Percentiles rank a stretch among this genome's conserved stretches.
Evolutionary conservation across 2,113 vertebrate genomes (phyloP).

Genomic region (Scomber colias): DNA sequence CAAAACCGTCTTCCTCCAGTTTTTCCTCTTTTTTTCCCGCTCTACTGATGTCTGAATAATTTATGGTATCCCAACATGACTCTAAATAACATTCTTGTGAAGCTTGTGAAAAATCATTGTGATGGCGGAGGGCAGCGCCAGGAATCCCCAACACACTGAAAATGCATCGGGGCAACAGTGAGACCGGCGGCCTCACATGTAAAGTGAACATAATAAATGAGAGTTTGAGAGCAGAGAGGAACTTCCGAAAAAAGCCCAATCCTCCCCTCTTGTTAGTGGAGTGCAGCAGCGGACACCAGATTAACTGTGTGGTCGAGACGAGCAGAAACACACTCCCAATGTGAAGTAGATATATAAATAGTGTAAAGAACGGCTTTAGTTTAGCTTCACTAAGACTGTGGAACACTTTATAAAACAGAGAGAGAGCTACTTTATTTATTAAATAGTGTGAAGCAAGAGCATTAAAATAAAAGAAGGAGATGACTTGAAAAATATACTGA

Average conservation of each 20-base stretch:
- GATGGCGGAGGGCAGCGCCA: conserved; percentile 52
- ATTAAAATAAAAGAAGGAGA: not conserved
- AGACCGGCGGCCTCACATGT: conserved; percentile 29
- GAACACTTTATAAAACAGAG: not conserved
- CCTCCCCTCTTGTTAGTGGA: conserved; percentile 57
- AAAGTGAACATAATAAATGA: conserved; percentile 71
- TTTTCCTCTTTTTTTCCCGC: not conserved
- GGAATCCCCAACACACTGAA: conserved; percentile 58
- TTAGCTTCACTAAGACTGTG: not conserved
- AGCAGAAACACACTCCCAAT: conserved; percentile 9
- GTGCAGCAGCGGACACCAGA: conserved; percentile 44
- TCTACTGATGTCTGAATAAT: conserved; percentile 45
- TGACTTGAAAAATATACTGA: too few relatives aligned
- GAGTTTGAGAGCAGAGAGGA: conserved; percentile 58
- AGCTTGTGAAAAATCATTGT: conserved; percentile 60
- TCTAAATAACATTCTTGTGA: conserved; percentile 49
- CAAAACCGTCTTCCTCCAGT: not conserved
- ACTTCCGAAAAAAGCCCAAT: conserved; percentile 56
- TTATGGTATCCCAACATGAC: conserved; percentile 32
- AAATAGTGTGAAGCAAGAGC: not conserved
- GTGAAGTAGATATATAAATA: conserved; percentile 30
- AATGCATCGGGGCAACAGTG: conserved; percentile 38
- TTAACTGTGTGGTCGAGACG: conserved; percentile 39
- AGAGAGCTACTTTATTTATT: not conserved
- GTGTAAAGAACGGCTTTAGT: conserved; percentile 16